Evolutionary conservation across 2,113 vertebrate species (phyloP).

Genomic region (Engraulis encrasicolus): DNA sequence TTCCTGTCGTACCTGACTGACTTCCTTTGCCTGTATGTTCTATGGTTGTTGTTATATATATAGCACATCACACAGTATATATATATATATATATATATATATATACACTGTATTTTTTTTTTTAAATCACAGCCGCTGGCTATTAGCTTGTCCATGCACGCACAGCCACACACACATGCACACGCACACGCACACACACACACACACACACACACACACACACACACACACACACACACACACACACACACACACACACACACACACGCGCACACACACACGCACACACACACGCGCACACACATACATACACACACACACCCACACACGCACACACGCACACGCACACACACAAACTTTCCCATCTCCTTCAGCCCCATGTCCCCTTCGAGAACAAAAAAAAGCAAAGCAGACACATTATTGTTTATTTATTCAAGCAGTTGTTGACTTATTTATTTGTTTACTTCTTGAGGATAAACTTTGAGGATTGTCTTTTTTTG

Average conservation of each 20-base stretch:
- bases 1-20: no score
- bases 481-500: conserved; percentile 33
- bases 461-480: conserved; percentile 52
- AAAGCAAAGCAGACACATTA: conserved; percentile 31
- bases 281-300: neutral
- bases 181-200: neutral
- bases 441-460: conserved; percentile 53
- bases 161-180: no score
- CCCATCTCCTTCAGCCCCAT: neutral
- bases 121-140: neutral
- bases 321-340: neutral
- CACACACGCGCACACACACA: neutral
- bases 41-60: no score
- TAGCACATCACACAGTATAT: no score
- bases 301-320: conserved; percentile 23
- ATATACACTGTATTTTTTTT: no score
- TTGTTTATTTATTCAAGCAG: conserved; percentile 53
- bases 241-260: conserved; percentile 21
- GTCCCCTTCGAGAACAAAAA: neutral
- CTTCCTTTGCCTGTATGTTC: no score
- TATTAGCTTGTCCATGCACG: neutral
- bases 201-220: neutral
- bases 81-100: no score
- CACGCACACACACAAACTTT: conserved; percentile 11
- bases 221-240: neutral